A percentile compares a stretch with the other conserved stretches of the same genome.
Conservation (phyloP, 2,888 invertebrate species). For the Muschampia plurimacula region DNA sequence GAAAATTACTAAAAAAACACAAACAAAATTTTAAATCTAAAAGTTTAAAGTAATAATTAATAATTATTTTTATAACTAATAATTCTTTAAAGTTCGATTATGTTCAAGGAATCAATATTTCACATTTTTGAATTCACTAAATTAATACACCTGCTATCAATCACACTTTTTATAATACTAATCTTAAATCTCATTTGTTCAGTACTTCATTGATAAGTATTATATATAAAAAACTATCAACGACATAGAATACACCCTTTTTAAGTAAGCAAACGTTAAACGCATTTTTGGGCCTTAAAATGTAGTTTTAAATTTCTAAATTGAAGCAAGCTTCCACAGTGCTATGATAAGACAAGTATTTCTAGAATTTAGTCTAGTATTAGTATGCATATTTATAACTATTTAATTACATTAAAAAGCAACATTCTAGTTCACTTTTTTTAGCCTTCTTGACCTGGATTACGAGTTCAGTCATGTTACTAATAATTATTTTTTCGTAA, state of each 20-base stretch:
- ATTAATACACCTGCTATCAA: background rate
- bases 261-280: slow-evolving; percentile 25
- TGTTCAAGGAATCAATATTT: background rate
- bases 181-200: background rate
- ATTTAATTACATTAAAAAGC: background rate
- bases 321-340: slow-evolving; percentile 34
- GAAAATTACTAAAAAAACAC: too few relatives aligned
- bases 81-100: background rate
- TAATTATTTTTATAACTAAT: too few relatives aligned
- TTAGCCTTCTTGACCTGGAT: background rate
- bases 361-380: background rate
- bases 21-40: background rate
- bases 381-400: background rate
- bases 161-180: background rate
- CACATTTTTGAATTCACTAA: background rate
- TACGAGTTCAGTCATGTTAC: background rate
- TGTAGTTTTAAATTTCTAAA: background rate
- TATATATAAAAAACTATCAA: background rate
- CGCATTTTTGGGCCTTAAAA: slow-evolving; percentile 34
- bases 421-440: background rate
- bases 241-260: background rate
- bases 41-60: background rate
- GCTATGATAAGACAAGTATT: slow-evolving; percentile 1
- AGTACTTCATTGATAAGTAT: background rate
- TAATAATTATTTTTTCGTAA: too few relatives aligned